Percentiles rank a stretch among this genome's conserved stretches.
These are phyloP conservation scores for Boulengeromyrus knoepffleri DNA, from an alignment of 2,113 vertebrate genomes.

Conservation along the genomic window DNA sequence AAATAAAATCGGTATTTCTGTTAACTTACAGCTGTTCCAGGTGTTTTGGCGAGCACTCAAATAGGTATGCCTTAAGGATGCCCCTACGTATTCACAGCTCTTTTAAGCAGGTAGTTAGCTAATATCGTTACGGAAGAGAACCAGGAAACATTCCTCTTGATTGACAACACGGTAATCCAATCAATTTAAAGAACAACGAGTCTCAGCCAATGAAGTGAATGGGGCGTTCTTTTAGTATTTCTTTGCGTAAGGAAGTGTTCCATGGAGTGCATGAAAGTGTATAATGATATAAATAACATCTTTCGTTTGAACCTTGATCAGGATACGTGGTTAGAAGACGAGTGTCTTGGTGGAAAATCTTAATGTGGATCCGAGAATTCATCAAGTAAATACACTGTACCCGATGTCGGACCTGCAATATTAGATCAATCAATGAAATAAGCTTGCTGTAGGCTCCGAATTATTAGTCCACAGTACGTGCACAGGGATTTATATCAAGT, in stretches of 20 bases:
- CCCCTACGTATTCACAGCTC: neutral
- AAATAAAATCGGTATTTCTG: neutral
- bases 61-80: neutral
- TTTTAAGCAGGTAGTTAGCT: neutral
- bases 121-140: neutral
- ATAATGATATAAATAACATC: neutral
- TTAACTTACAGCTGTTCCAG: constrained; percentile 16
- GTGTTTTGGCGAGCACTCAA: neutral
- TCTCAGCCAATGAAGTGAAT: constrained; percentile 1
- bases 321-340: neutral
- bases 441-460: neutral
- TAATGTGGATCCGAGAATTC: neutral
- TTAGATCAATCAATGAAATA: neutral
- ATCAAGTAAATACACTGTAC: neutral
- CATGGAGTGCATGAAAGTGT: neutral
- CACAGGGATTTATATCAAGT: neutral
- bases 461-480: neutral
- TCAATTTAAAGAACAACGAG: neutral
- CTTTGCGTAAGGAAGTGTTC: neutral
- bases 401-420: neutral
- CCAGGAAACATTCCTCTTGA: constrained; percentile 11
- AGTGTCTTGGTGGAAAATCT: neutral
- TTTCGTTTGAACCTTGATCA: neutral
- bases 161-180: constrained; percentile 3
- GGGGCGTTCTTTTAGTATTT: neutral